Conservation (phyloP, 2,888 invertebrate species). For the Harpalus rubripes region DNA sequence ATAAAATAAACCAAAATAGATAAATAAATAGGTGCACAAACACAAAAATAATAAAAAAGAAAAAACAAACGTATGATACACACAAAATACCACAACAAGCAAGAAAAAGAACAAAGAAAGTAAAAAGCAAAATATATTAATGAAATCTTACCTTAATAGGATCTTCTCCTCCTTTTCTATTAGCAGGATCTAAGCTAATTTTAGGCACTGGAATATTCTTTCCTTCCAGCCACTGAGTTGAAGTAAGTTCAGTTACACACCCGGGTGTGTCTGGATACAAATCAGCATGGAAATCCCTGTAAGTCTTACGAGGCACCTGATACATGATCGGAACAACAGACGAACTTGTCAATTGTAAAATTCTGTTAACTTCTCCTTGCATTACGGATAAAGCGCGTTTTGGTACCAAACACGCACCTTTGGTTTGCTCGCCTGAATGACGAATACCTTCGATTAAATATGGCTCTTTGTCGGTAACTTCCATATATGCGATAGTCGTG, state of each 20-base stretch:
- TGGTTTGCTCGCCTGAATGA: slow-evolving; percentile 96
- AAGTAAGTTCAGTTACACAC: slow-evolving; percentile 87
- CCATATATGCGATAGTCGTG: slow-evolving; percentile 93
- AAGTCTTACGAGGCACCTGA: slow-evolving; percentile 81
- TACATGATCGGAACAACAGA: slow-evolving; percentile 96
- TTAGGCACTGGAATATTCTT: slow-evolving; percentile 87
- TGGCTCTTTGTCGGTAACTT: slow-evolving; percentile 93
- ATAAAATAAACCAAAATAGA: not conserved
- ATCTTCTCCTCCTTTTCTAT: slow-evolving; percentile 82
- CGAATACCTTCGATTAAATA: slow-evolving; percentile 92
- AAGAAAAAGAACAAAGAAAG: slow-evolving; percentile 67
- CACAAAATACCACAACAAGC: slow-evolving; percentile 50
- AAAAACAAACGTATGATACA: slow-evolving; percentile 29
- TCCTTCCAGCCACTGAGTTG: slow-evolving; percentile 90
- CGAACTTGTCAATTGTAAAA: slow-evolving; percentile 91
- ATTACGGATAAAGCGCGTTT: slow-evolving; percentile 96
- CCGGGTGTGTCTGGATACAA: slow-evolving; percentile 95
- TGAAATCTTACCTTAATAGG: slow-evolving; percentile 79
- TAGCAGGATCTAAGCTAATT: slow-evolving; percentile 91
- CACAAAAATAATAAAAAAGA: slow-evolving; percentile 50
- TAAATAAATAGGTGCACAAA: slow-evolving; percentile 49
- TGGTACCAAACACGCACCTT: slow-evolving; percentile 94
- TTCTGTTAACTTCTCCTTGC: slow-evolving; percentile 96
- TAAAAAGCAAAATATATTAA: slow-evolving; percentile 72
- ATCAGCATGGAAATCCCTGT: slow-evolving; percentile 93